Evolutionary conservation across 1,140 invertebrate genomes (phyloP).

Genomic region (Trypoxylus dichotomus): DNA sequence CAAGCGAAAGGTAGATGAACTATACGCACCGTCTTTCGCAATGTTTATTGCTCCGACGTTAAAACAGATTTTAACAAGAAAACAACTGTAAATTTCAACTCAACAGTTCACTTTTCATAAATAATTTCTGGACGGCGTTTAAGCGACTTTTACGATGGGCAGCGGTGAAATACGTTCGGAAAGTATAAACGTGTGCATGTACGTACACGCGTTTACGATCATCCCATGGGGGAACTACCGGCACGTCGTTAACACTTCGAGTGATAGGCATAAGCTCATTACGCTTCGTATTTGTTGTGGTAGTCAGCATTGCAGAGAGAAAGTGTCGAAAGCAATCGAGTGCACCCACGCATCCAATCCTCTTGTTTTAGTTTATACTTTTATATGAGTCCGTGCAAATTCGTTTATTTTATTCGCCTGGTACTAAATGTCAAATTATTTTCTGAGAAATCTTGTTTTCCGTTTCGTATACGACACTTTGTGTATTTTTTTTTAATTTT

Average conservation of each 20-base stretch:
- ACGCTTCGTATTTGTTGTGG: not conserved
- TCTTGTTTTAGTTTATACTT: not conserved
- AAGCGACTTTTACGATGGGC: not conserved
- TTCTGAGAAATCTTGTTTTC: too few species aligned
- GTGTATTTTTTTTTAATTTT: too few species aligned
- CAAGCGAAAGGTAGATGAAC: constrained; percentile 46
- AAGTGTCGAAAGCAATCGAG: not conserved
- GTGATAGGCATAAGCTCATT: not conserved
- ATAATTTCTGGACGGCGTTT: constrained; percentile 31
- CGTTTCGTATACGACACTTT: too few species aligned
- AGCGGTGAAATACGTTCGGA: not conserved
- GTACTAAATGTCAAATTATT: too few species aligned
- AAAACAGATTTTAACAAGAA: constrained; percentile 41
- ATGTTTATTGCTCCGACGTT: constrained; percentile 42
- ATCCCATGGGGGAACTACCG: not conserved
- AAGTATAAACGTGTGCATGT: not conserved
- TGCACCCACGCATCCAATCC: not conserved
- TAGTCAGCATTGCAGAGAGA: not conserved
- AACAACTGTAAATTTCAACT: constrained; percentile 41
- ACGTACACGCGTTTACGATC: not conserved
- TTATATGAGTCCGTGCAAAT: not conserved
- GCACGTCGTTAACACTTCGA: not conserved
- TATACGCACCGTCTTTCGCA: constrained; percentile 37
- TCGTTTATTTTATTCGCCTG: not conserved
- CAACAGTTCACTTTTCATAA: constrained; percentile 35